Conservation (phyloP, 2,888 invertebrate species). For the Drosophila austrosaltans region DNA sequence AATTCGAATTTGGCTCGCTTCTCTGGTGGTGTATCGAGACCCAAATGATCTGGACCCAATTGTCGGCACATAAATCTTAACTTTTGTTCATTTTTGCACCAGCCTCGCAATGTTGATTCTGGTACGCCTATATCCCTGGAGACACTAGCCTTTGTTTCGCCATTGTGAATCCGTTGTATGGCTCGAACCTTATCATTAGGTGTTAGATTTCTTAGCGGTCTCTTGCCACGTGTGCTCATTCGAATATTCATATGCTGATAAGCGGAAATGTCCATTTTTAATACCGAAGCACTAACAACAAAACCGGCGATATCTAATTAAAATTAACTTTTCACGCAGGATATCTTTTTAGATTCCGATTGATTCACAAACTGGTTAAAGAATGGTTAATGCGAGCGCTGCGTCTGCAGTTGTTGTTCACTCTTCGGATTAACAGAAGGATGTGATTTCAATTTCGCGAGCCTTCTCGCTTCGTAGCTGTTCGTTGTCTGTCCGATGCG, state of each 20-base stretch:
- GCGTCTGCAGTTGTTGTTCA: slow-evolving; percentile 70
- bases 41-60: slow-evolving; percentile 87
- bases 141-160: slow-evolving; percentile 93
- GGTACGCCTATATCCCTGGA: slow-evolving; percentile 93
- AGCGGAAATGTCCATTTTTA: slow-evolving; percentile 77
- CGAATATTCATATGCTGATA: slow-evolving; percentile 81
- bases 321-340: slow-evolving; percentile 32
- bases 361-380: slow-evolving; percentile 32
- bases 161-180: slow-evolving; percentile 91
- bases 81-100: slow-evolving; percentile 94
- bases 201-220: slow-evolving; percentile 89
- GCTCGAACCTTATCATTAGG: slow-evolving; percentile 91
- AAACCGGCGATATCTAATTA: slow-evolving; percentile 16
- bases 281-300: slow-evolving; percentile 16
- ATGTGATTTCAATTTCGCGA: slow-evolving; percentile 69
- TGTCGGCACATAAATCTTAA: slow-evolving; percentile 88
- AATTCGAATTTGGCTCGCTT: slow-evolving; percentile 79
- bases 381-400: slow-evolving; percentile 43
- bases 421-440: slow-evolving; percentile 77
- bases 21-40: slow-evolving; percentile 76
- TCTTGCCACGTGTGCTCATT: slow-evolving; percentile 89
- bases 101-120: slow-evolving; percentile 92
- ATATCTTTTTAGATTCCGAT: slow-evolving; percentile 4
- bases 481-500: slow-evolving; percentile 51
- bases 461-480: slow-evolving; percentile 55